Base-by-base conservation (phyloP, 2,888 invertebrate species). In the Andrena marginata region DNA sequence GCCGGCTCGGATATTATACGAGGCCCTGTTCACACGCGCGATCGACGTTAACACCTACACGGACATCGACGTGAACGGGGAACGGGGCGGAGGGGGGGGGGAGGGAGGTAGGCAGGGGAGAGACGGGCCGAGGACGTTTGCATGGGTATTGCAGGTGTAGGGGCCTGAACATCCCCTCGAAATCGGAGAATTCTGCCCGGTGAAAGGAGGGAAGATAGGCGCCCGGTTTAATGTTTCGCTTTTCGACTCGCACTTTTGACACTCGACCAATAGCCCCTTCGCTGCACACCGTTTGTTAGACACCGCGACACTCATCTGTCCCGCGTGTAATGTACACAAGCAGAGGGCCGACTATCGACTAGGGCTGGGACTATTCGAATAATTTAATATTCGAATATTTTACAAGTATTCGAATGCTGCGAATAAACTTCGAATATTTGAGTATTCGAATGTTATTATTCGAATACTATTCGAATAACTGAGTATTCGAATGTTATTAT, bases 101-200 rank as follows among this genome's bases (percentile, higher is more conserved):
- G 29, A 2, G 26, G 16, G 29, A 0, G 65, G 65, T 0, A 13
- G 29, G 54, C 13, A 16, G 1, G 26, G 16, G 29, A 4, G 65
- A 49, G 49, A 29, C 16, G 65, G n/a, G 51, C 7, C 0, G 33
- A 16, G 23, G 63, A 49, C 56, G 60, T 23, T n/a, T 23, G 54
- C 33, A 60, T 51, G 89, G 81, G 82, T 64, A 87, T 87, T 87
- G 80, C 80, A 80, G 80, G 80, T 80, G 80, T 80, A 80, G 87
- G 88, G 90, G 91, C 87, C 89, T 91, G 42, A 92, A 91, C 91
- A 92, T 91, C 90, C 82, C 82, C 69, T 84, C 79, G 84, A 84
- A 84, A 84, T 84, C 84, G 79, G 84, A 84, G 84, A 84, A 69
- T 84, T 84, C 82, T 82, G 75, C 82, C 69, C 71, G 75, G 63